Evolutionary conservation across 2,888 invertebrate species (phyloP), one percentile per base, ranked within the genome.

Genomic region (Drosophila cyrtoloma): DNA sequence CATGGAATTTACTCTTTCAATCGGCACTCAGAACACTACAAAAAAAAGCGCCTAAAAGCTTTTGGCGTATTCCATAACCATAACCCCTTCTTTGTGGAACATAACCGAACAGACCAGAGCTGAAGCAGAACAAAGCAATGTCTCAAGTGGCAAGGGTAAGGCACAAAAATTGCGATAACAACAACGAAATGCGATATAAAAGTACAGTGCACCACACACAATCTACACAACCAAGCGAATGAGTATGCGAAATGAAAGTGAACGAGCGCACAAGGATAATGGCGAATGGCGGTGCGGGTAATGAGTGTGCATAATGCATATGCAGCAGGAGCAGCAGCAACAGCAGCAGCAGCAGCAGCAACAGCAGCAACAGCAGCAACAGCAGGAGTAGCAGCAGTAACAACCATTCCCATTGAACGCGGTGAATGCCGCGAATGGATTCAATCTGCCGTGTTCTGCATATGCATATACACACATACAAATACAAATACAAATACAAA

Each of bases 201-300:
- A 81, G 76, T 82, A 82, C 82, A 82, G 75, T 82, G 69, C 78
- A 75, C 64, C 62, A 75, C 37, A 63, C 62, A 61, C 59, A 67
- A 50, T 56, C 28, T 59, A 60, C 59, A 75, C 42, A 76, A 59
- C 57, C 37, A 68, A 70, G 70, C 75, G 77, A 75, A 69, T 79
- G 77, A 70, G 82, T 82, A 86, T 82, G 89, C 75, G 77, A 90
- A 89, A 89, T 89, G 91, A 91, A 89, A 89, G 88, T 89, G 91
- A 91, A 89, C 89, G 88, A 90, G 90, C 83, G 88, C 83, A 90
- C 88, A 90, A 89, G 91, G 84, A 89, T 89, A 90, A 89, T 89
- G 85, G 81, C 68, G 63, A 62, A 66, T 68, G 71, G 73, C 70
- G 83, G 86, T 83, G 78, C 72, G 91, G 88, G 87, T 89, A 89